Evolutionary conservation across 2,797 vertebrate genomes (phyloP), one percentile per base, ranked within the genome.

Genomic region (Ctenopoma kingsleyae): DNA sequence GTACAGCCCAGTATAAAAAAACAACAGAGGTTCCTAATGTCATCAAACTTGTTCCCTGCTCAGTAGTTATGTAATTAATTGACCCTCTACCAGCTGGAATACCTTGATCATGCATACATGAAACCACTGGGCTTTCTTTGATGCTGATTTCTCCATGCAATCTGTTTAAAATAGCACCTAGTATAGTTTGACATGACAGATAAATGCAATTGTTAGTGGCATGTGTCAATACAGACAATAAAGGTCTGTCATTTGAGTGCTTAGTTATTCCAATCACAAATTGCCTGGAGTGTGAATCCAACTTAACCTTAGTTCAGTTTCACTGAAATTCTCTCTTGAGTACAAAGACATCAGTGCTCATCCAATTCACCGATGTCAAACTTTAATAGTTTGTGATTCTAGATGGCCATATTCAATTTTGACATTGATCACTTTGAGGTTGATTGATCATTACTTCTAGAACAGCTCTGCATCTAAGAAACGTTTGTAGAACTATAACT

Each of bases 401-500:
- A 44, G 15, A 6, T 35, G 23, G 20, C 23, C 30, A 36, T 9
- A n/a, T n/a, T n/a, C n/a, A n/a, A n/a, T n/a, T n/a, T n/a, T n/a
- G n/a, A n/a, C n/a, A n/a, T n/a, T n/a, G n/a, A n/a, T n/a, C 38
- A 40, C 36, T 38, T 38, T 12, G 40, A 41, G 8, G 30, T 13
- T 38, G 36, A 3, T 38, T 13, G 36, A 35, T 55, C 5, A 22
- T n/a, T 8, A 35, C 38, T 3, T 32, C 7, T 43, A 20, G 20
- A 71, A 40, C 66, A 81, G 78, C 76, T 86, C 81, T 82, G 67
- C 22, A 46, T 23, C 61, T 51, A 38, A 70, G 67, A 76, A 80
- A 36, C 38, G 13, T 57, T 46, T 72, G 67, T 52, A 10, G 17
- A 76, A 30, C 68, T 68, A 32, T 60, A 76, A 30, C 68, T 68